Percentiles rank a stretch among this genome's conserved stretches.
Conservation (phyloP, 2,113 vertebrate species). For the Vidua macroura region DNA sequence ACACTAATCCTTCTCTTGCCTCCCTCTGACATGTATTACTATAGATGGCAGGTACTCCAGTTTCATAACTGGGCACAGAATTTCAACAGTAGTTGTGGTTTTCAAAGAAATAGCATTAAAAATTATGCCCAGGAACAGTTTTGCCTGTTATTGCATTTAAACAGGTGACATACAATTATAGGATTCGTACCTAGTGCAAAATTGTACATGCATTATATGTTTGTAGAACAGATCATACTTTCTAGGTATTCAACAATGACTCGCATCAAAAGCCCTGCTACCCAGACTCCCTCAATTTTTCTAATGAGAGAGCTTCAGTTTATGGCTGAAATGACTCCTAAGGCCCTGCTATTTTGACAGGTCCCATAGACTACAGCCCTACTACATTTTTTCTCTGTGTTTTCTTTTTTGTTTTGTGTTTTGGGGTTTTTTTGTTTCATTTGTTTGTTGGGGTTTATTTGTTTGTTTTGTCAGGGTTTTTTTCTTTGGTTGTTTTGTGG, state of each 20-base stretch:
- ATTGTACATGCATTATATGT: background rate
- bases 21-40: background rate
- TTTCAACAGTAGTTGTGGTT: background rate
- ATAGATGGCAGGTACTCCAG: background rate
- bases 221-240: background rate
- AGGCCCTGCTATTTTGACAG: background rate
- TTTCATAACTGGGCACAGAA: background rate
- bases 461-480: background rate
- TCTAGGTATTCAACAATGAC: background rate
- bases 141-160: background rate
- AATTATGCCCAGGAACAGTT: background rate
- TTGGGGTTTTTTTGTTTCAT: background rate
- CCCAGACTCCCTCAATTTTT: background rate
- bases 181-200: background rate
- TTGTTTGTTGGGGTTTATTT: background rate
- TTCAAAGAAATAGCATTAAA: background rate
- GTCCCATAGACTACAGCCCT: background rate
- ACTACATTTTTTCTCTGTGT: rapidly evolving
- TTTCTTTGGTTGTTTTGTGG: background rate
- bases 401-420: background rate
- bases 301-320: background rate
- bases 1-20: conserved; percentile 9
- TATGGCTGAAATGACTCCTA: background rate
- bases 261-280: background rate
- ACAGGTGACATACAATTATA: background rate